phyloP scores from a whole-genome alignment of 1,140 invertebrate species.

The Druon quercuslanigerum region DNA sequence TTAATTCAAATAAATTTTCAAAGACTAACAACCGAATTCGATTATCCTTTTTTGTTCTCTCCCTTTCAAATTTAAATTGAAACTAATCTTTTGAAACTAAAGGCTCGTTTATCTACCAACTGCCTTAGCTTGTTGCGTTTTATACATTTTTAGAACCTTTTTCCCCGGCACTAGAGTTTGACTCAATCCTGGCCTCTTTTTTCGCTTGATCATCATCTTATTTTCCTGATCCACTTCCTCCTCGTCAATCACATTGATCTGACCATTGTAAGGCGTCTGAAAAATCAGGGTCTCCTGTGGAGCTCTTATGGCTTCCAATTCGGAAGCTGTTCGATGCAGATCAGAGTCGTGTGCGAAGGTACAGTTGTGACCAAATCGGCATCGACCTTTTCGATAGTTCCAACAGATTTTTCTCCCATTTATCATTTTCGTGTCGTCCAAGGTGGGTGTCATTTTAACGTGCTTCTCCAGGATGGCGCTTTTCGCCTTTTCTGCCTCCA shows the following conservation, averaged over 20 bases:
- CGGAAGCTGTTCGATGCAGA: slow-evolving; percentile 78
- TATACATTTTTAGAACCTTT: slow-evolving; percentile 88
- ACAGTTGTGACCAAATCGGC: slow-evolving; percentile 93
- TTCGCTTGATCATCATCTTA: slow-evolving; percentile 77
- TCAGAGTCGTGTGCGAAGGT: slow-evolving; percentile 95
- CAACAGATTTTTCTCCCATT: slow-evolving; percentile 94
- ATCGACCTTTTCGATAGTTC: slow-evolving; percentile 93
- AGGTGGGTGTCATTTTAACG: slow-evolving; percentile 90
- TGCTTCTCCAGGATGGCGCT: slow-evolving; percentile 92
- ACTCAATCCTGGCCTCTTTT: slow-evolving; percentile 86
- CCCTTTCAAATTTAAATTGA: neutral
- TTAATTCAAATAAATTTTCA: neutral
- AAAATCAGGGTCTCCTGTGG: slow-evolving; percentile 75
- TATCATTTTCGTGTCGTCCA: slow-evolving; percentile 83
- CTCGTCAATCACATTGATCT: slow-evolving; percentile 64
- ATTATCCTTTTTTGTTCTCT: no score
- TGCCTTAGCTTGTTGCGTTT: slow-evolving; percentile 78
- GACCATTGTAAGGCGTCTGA: slow-evolving; percentile 69
- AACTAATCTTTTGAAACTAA: slow-evolving; percentile 4
- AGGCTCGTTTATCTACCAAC: slow-evolving; percentile 65
- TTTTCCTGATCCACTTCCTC: slow-evolving; percentile 76
- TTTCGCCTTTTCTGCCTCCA: slow-evolving; percentile 91
- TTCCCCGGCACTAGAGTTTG: slow-evolving; percentile 88
- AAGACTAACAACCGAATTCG: neutral
- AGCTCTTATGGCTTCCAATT: slow-evolving; percentile 77